Percentiles rank a stretch among this genome's conserved stretches.
These are phyloP conservation scores for Drosophila mayri DNA, from an alignment of 1,140 invertebrate genomes.

Conservation along the genomic window DNA sequence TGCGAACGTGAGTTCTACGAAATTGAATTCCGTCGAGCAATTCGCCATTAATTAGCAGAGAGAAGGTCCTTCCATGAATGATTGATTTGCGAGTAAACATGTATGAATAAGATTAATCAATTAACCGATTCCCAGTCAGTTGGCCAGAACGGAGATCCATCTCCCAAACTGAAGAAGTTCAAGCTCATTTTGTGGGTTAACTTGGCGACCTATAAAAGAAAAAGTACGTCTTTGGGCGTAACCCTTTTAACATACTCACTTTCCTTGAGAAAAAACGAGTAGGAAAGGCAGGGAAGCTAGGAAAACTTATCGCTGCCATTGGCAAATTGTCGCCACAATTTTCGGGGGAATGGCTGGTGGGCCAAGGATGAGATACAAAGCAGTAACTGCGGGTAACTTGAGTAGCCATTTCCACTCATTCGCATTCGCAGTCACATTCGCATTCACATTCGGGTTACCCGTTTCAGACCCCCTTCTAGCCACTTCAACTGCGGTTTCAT, in stretches of 20 bases:
- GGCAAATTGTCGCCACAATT: constrained; percentile 80
- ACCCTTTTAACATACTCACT: constrained; percentile 41
- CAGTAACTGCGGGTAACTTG: constrained; percentile 52
- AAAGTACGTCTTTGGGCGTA: not conserved
- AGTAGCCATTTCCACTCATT: constrained; percentile 56
- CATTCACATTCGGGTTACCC: constrained; percentile 13
- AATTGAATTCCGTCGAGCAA: constrained; percentile 5
- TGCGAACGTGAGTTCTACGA: not conserved
- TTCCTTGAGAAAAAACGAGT: not conserved
- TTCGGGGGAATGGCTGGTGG: constrained; percentile 1
- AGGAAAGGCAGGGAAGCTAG: constrained; percentile 1
- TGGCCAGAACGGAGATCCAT: constrained; percentile 3
- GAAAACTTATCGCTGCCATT: constrained; percentile 72
- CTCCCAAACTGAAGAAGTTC: constrained; percentile 4
- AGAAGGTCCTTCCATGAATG: constrained; percentile 11
- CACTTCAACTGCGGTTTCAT: constrained; percentile 79
- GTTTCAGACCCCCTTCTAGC: constrained; percentile 18
- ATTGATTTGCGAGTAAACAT: constrained; percentile 33
- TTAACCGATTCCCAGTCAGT: constrained; percentile 24
- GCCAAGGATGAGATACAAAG: constrained; percentile 41
- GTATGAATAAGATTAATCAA: constrained; percentile 40
- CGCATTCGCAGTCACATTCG: constrained; percentile 38
- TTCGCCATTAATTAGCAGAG: constrained; percentile 22
- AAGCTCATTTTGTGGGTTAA: not conserved
- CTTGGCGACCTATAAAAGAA: no score